Evolutionary conservation across 2,113 vertebrate genomes (phyloP), one percentile per base, ranked within the genome.

Genomic region (Meriones unguiculatus): DNA sequence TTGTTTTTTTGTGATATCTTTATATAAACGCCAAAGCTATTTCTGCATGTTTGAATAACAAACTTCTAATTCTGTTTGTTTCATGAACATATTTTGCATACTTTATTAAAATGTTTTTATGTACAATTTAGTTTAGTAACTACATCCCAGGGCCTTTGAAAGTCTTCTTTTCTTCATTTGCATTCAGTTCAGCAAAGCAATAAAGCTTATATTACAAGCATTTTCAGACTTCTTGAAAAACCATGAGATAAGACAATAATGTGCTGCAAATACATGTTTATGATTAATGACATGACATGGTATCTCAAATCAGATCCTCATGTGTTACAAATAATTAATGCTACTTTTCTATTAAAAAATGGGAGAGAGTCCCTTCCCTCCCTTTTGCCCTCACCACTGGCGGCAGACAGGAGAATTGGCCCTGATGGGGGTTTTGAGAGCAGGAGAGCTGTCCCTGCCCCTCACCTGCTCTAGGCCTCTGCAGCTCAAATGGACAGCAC

Each of bases 71-170:
- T 97, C 93, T 97, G 87, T 86, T 95, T 92, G 57, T 86, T 95
- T 94, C 93, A 92, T 92, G 86, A 93, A 95, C 96, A 97, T 93
- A n/a, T 92, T 96, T 93, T 67, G 76, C 96, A 93, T 85, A 94
- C 76, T 86, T 97, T 96, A 96, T 96, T 94, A 95, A 95, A 93
- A 96, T 65, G 95, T 93, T 92, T 91, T 50, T 64, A 82, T 82
- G 46, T 96, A 95, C 94, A 87, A 91, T 96, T 77, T 78, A 92
- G 73, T 72, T 97, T 65, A 87, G 87, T 82, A 88, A 96, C 87
- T 92, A 86, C n/a, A 95, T 91, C 76, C 87, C 54, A 70, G 38
- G 41, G 41, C 77, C 77, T 95, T 95, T 94, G 87, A 77, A 96
- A 93, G 85, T 46, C 38, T 95, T 93, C 87, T 96, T 80, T 30